These are phyloP conservation scores for Periophthalmus modestus DNA, from an alignment of 2,113 vertebrate species.

Conservation along the genomic window DNA sequence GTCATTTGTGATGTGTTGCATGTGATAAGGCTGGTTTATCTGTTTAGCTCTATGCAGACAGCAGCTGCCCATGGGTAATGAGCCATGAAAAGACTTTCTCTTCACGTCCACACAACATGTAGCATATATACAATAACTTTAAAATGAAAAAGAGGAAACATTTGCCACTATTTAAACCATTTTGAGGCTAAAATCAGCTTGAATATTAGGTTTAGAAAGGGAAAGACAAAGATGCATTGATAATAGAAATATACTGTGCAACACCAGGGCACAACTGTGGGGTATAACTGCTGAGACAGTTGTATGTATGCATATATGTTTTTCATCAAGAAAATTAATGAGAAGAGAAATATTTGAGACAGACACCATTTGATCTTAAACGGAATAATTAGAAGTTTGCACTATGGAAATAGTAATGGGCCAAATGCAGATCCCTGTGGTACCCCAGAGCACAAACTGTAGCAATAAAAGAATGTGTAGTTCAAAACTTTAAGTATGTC, in stretches of 20 bases:
- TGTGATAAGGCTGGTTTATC: constrained; percentile 37
- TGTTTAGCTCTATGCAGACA: constrained; percentile 10
- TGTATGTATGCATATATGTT: no score
- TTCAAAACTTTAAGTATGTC: not conserved
- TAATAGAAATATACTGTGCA: no score
- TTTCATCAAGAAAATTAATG: not conserved
- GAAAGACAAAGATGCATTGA: no score
- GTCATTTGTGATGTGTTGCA: constrained; percentile 25
- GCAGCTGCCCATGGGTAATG: constrained; percentile 44
- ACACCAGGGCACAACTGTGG: no score
- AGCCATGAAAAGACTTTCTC: constrained; percentile 24
- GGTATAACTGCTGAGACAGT: no score
- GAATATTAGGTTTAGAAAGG: no score
- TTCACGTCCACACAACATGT: not conserved
- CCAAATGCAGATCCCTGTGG: no score
- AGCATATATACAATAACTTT: not conserved
- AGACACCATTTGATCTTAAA: not conserved
- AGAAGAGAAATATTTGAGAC: not conserved
- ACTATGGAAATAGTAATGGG: not conserved
- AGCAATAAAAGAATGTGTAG: not conserved
- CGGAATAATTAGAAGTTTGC: not conserved
- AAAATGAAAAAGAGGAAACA: not conserved
- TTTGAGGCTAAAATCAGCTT: no score
- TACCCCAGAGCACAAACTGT: no score
- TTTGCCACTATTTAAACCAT: not conserved